Conservation (phyloP, 2,888 invertebrate species). For the Mimachlamys varia region DNA sequence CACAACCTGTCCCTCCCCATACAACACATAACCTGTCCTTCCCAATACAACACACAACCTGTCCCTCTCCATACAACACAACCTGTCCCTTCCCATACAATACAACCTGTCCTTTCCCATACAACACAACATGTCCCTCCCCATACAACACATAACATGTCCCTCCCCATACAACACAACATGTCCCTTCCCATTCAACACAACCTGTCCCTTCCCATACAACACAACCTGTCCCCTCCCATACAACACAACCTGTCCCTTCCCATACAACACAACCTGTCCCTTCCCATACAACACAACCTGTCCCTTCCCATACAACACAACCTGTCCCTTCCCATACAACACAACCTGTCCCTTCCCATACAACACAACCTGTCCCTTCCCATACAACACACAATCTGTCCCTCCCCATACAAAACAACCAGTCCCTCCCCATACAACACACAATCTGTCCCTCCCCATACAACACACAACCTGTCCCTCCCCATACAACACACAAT, state of each 20-base stretch:
- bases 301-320: not conserved
- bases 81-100: not conserved
- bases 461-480: not conserved
- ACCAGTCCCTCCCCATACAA: not conserved
- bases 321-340: not conserved
- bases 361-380: not conserved
- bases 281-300: not conserved
- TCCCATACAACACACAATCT: not conserved
- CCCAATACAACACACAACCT: not conserved
- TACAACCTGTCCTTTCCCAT: not conserved
- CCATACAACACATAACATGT: not conserved
- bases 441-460: not conserved
- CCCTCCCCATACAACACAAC: not conserved
- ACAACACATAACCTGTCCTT: not conserved
- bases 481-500: not conserved
- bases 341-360: not conserved
- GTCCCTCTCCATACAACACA: not conserved
- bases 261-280: not conserved
- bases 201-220: not conserved
- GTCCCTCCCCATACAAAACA: not conserved
- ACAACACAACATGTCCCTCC: not conserved
- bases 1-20: not conserved
- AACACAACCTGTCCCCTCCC: not conserved
- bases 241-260: not conserved
- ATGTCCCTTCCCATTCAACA: not conserved